Percentiles rank a stretch among this genome's conserved stretches.
Conservation (phyloP, 1,140 invertebrate genomes). For the Philaenus spumarius region DNA sequence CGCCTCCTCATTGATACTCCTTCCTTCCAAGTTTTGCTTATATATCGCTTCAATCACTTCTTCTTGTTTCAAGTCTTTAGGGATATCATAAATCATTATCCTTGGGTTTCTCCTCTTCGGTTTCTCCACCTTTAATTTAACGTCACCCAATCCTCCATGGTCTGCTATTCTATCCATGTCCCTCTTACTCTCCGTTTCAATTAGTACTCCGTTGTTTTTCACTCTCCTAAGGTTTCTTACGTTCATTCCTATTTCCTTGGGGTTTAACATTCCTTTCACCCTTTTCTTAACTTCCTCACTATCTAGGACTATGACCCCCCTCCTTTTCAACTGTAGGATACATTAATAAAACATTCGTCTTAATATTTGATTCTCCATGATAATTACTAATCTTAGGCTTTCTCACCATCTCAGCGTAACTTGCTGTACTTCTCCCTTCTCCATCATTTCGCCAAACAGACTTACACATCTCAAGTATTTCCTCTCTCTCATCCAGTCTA, state of each 20-base stretch:
- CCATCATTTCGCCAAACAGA: no score
- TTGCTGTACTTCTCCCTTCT: no score
- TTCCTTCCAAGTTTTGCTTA: no score
- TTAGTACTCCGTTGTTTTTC: background rate
- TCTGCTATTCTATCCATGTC: background rate
- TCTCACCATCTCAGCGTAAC: no score
- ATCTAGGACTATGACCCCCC: background rate
- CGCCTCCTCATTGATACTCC: background rate
- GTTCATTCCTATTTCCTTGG: background rate
- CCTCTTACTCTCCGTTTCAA: background rate
- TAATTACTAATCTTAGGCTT: no score
- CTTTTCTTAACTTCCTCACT: background rate
- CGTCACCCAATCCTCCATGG: background rate
- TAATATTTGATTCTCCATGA: no score
- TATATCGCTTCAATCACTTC: no score
- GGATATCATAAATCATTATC: conserved; percentile 1
- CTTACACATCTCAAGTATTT: no score
- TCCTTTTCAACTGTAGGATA: background rate
- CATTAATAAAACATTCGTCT: conserved; percentile 52
- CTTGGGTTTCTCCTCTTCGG: background rate
- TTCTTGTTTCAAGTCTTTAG: background rate
- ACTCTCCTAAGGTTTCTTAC: background rate
- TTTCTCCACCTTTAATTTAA: background rate
- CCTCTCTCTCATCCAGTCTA: no score
- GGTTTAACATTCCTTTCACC: background rate